Percentiles rank a stretch among this genome's conserved stretches.
phyloP scores from a whole-genome alignment of 2,888 invertebrate genomes.

The Limnephilus lunatus region DNA sequence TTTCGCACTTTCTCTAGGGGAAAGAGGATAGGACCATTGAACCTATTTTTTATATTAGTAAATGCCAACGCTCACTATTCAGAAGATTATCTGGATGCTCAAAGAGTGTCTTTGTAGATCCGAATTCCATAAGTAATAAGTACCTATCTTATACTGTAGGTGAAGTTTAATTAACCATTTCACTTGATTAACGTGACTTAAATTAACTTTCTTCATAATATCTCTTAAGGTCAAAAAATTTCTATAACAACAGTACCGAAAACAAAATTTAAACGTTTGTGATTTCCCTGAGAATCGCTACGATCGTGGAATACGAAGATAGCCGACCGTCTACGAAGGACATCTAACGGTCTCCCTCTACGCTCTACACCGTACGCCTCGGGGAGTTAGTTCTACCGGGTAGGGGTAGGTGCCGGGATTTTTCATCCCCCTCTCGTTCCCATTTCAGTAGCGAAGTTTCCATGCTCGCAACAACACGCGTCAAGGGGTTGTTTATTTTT shows the following conservation, averaged over 20 bases:
- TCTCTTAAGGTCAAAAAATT: neutral
- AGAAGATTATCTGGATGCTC: no score
- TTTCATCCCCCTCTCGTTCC: conserved; percentile 74
- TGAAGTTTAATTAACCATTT: no score
- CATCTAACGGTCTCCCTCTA: conserved; percentile 44
- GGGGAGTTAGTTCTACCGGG: neutral
- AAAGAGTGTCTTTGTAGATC: no score
- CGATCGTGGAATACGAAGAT: conserved; percentile 68
- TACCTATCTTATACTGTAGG: no score
- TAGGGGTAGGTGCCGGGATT: conserved; percentile 66
- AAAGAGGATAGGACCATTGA: no score
- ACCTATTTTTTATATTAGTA: no score
- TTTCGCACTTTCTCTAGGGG: no score
- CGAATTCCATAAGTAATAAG: no score
- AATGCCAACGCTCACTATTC: no score
- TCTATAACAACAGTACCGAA: neutral
- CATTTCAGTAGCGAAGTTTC: conserved; percentile 74
- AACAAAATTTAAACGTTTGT: neutral
- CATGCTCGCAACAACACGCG: conserved; percentile 71
- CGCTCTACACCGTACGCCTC: neutral
- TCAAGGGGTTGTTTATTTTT: conserved; percentile 13
- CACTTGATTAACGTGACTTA: no score
- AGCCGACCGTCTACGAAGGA: conserved; percentile 63
- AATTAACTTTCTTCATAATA: neutral
- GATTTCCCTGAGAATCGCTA: neutral